These are phyloP conservation scores for Rhinichthys klamathensis DNA, from an alignment of 2,113 vertebrate species.

Conservation along the genomic window DNA sequence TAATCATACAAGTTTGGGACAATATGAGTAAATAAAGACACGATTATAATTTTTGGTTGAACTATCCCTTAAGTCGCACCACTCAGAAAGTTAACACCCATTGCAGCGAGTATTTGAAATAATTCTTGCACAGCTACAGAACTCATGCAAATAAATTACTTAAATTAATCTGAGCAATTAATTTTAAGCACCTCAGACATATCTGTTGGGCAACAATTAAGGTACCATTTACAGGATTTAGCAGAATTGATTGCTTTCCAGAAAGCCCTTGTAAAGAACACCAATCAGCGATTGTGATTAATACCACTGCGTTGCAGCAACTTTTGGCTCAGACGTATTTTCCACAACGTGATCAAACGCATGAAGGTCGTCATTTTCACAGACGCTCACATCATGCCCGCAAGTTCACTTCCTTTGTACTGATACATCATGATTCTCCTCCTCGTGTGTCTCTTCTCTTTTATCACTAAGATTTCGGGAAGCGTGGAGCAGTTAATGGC, in stretches of 20 bases:
- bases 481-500: slow-evolving; percentile 24
- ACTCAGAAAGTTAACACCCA: neutral
- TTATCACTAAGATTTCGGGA: slow-evolving; percentile 31
- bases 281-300: neutral
- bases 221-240: neutral
- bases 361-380: neutral
- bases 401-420: neutral
- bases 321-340: neutral
- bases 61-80: neutral
- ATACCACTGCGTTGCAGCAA: too few species aligned
- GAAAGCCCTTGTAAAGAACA: neutral
- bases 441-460: slow-evolving; percentile 6
- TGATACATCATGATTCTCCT: slow-evolving; percentile 8
- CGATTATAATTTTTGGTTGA: neutral
- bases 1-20: neutral
- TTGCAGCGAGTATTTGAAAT: neutral
- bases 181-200: neutral
- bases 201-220: slow-evolving; percentile 27
- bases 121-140: neutral
- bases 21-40: neutral
- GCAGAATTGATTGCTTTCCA: neutral
- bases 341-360: neutral
- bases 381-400: neutral
- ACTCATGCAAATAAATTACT: neutral
- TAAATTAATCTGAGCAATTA: neutral